Evolutionary conservation across 2,888 invertebrate genomes (phyloP).

Genomic region (Corbicula japonica): DNA sequence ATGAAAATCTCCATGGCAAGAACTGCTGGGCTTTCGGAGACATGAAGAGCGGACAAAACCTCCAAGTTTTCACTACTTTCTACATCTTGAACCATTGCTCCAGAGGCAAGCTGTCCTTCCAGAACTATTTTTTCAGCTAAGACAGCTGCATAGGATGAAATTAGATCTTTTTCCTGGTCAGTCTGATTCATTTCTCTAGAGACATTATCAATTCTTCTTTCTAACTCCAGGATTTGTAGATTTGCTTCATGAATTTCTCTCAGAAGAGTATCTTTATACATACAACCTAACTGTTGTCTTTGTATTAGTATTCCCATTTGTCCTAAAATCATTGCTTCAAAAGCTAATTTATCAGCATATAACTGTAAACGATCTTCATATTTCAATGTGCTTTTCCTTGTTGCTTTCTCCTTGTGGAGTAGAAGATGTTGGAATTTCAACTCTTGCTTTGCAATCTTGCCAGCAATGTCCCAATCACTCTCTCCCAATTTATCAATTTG

Average conservation of each 20-base stretch:
- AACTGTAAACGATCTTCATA: slow-evolving; percentile 74
- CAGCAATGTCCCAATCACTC: slow-evolving; percentile 78
- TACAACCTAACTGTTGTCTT: slow-evolving; percentile 71
- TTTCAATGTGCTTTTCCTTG: slow-evolving; percentile 62
- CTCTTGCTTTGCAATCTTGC: slow-evolving; percentile 75
- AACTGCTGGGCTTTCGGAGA: slow-evolving; percentile 70
- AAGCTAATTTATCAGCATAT: slow-evolving; percentile 81
- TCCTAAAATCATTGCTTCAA: slow-evolving; percentile 80
- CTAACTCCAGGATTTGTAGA: slow-evolving; percentile 67
- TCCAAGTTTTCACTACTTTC: slow-evolving; percentile 70
- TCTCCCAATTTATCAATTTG: slow-evolving; percentile 75
- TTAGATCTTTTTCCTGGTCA: slow-evolving; percentile 73
- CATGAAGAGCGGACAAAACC: slow-evolving; percentile 69
- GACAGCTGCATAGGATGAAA: slow-evolving; percentile 92
- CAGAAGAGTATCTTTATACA: slow-evolving; percentile 73
- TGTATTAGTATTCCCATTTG: slow-evolving; percentile 81
- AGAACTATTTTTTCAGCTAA: slow-evolving; percentile 89
- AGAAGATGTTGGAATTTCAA: slow-evolving; percentile 65
- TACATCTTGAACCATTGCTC: slow-evolving; percentile 69
- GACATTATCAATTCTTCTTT: slow-evolving; percentile 71
- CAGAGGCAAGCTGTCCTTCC: slow-evolving; percentile 81
- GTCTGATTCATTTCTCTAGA: slow-evolving; percentile 71
- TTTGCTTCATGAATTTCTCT: slow-evolving; percentile 79
- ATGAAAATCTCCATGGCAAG: slow-evolving; percentile 80
- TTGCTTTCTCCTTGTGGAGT: slow-evolving; percentile 59